Base-by-base conservation (phyloP, 2,113 vertebrate species). In the Drymodes brunneopygia region DNA sequence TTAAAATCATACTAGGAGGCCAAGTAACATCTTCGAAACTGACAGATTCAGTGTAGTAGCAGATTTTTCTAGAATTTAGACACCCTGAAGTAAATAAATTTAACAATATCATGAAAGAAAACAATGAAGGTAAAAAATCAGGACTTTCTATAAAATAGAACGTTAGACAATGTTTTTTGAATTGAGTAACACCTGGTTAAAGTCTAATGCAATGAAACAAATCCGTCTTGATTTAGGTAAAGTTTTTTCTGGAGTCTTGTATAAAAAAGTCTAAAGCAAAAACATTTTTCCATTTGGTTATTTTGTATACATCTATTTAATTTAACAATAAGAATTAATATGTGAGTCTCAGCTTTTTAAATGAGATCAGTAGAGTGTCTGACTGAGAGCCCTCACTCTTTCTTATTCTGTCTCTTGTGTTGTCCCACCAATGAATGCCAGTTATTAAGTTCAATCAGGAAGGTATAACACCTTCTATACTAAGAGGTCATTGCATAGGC, bases 61-160 rank as follows among this genome's bases (percentile, higher is more conserved):
- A 6, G 12, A 1, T 40, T 86, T 96, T 54, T 10, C 51, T 16
- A 72, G 85, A 95, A 88, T 6, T 82, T 78, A 92, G 80, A 88
- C 87, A 86, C 87, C 53, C 86, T 94, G 88, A 97, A 94, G 90
- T 91, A 93, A 96, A 97, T 92, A 36, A 93, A 62, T 88, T 94
- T 94, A 92, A 94, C 92, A 28, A 24, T 95, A 95, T 98, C 53
- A 23, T 38, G 15, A 51, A 70, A 79, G 21, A 79, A 86, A 60
- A 74, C 25, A 61, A 16, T 64, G 35, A 82, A 35, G 15, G 12
- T 4, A 29, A n/a, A 31, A 54, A 65, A 42, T 1, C 36, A 45
- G 64, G 12, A 15, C 33, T 72, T 82, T 56, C 38, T 50, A 33
- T 72, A 72, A 82, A 38, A 40, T 22, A 29, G 35, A 17, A 14